phyloP scores from a whole-genome alignment of 2,888 invertebrate genomes.

The Lithophane semibrunnea region DNA sequence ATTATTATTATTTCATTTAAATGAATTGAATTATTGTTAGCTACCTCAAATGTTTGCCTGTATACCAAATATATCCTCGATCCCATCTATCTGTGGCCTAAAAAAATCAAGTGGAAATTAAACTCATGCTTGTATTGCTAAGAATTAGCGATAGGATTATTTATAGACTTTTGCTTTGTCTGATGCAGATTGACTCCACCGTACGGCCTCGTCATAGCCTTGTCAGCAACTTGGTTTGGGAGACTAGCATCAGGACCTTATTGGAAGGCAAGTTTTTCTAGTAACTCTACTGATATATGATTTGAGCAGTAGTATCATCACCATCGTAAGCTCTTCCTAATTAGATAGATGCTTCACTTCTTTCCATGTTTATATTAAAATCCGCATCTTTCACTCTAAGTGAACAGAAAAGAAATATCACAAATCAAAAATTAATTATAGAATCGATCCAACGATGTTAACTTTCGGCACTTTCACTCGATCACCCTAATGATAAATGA shows the following conservation, averaged over 20 bases:
- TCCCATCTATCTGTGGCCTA: background rate
- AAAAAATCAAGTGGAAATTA: background rate
- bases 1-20: background rate
- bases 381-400: background rate
- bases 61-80: background rate
- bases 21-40: background rate
- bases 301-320: background rate
- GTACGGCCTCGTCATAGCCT: conserved; percentile 67
- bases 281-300: background rate
- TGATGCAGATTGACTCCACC: conserved; percentile 70
- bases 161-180: background rate
- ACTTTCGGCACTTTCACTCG: background rate
- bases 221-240: conserved; percentile 73
- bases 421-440: background rate
- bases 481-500: background rate
- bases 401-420: background rate
- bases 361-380: background rate
- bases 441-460: background rate
- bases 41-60: background rate
- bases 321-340: background rate
- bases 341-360: background rate
- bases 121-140: background rate
- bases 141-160: background rate
- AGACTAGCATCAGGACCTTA: conserved; percentile 79
- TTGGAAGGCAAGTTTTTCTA: conserved; percentile 71